Evolutionary conservation across 2,113 vertebrate species (phyloP), one percentile per base, ranked within the genome.

Genomic region (Gnathonemus longibarbis): DNA sequence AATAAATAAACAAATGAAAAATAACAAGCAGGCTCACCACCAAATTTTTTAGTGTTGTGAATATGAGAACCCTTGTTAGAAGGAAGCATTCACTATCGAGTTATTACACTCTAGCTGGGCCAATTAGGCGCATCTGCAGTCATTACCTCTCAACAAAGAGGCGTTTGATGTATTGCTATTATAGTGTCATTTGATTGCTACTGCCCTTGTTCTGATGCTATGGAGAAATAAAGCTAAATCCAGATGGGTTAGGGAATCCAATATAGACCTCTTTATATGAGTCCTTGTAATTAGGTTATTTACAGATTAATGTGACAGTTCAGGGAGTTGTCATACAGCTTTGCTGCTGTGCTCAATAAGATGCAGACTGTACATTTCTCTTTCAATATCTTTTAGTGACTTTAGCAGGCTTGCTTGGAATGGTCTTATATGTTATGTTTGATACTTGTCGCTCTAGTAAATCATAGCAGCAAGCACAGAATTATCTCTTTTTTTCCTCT

Each of bases 71-170:
- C 66, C 92, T 92, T 93, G 92, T 95, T 95, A 94, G 91, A 88
- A 90, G 89, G 92, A 93, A 93, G 94, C 94, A 93, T 95, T 95
- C 91, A 90, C 90, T 8, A 58, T 35, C 46, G 90, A 92, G 93
- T 91, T 91, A 93, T 91, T 93, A 92, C 90, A 95, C 92, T 94
- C 91, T 89, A 94, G 93, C 94, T 92, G 92, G 93, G 93, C 93
- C 84, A 91, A 87, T 93, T 92, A 92, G n/a, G 80, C 88, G 91
- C 92, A 93, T 94, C 92, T 93, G 92, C 92, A 92, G 93, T 94
- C 94, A 94, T 96, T 95, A 94, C 92, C 91, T 93, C 91, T 91
- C 94, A 94, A 94, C 95, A 95, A 93, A 94, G 94, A 91, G 93
- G 91, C 50, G 66, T 88, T 91, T 95, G 95, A 96, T 95, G 95